Percentiles rank a stretch among this genome's conserved stretches.
Evolutionary conservation across 2,888 invertebrate genomes (phyloP).

Genomic region (Ormia ochracea): DNA sequence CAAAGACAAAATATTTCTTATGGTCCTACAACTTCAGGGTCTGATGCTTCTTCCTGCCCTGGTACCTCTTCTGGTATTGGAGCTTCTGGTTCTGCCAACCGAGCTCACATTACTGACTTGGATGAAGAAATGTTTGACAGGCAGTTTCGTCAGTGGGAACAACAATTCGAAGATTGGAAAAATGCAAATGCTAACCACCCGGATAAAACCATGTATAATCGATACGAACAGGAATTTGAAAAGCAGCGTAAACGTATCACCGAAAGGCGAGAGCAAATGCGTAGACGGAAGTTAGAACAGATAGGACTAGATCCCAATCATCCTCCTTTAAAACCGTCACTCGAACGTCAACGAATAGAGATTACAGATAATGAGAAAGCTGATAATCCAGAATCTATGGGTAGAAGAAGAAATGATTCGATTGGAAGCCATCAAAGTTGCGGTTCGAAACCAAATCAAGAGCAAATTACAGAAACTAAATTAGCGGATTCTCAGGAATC

Average conservation of each 20-base stretch:
- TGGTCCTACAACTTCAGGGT: neutral
- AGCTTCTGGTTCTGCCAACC: neutral
- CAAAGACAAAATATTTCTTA: neutral
- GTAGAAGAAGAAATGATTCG: constrained; percentile 8
- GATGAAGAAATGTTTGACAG: constrained; percentile 92
- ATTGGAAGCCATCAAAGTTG: constrained; percentile 30
- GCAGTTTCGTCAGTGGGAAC: constrained; percentile 94
- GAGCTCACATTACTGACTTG: constrained; percentile 79
- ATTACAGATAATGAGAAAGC: constrained; percentile 3
- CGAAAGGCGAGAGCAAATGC: constrained; percentile 89
- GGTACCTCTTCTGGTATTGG: neutral
- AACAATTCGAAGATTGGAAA: constrained; percentile 94
- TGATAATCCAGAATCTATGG: neutral
- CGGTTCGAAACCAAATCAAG: constrained; percentile 20
- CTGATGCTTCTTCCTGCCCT: neutral
- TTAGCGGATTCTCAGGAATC: neutral
- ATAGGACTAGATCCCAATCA: constrained; percentile 57
- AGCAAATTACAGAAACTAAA: constrained; percentile 5
- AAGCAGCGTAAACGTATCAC: constrained; percentile 87
- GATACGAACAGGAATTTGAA: constrained; percentile 93
- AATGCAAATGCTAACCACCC: constrained; percentile 94
- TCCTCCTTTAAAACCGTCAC: constrained; percentile 17
- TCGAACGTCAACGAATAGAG: neutral
- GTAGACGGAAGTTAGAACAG: constrained; percentile 77
- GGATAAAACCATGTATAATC: constrained; percentile 88